A percentile compares a stretch with the other conserved stretches of the same genome.
phyloP scores from a whole-genome alignment of 2,113 vertebrate species.

The Oryzias woworae region DNA sequence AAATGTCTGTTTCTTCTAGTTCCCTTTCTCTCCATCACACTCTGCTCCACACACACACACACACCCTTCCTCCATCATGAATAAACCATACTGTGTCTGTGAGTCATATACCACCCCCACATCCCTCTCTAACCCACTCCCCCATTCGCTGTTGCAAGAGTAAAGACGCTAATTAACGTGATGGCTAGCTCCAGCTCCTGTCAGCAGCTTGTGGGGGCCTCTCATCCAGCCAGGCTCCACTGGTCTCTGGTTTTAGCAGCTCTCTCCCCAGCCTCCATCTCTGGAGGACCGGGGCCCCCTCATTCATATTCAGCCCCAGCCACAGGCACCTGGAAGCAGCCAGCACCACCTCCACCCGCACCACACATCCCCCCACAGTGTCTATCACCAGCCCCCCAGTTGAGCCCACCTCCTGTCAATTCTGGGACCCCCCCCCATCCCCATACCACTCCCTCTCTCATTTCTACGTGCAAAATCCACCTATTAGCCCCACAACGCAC shows the following conservation, averaged over 20 bases:
- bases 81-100: constrained; percentile 79
- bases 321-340: constrained; percentile 73
- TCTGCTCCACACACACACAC: constrained; percentile 57
- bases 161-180: constrained; percentile 79
- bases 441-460: constrained; percentile 24
- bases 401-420: constrained; percentile 56
- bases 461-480: constrained; percentile 28
- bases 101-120: constrained; percentile 76
- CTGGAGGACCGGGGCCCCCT: constrained; percentile 73
- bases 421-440: constrained; percentile 28
- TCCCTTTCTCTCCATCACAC: constrained; percentile 34
- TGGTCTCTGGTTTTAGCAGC: constrained; percentile 69
- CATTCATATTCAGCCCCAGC: constrained; percentile 77
- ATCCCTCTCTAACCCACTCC: constrained; percentile 72
- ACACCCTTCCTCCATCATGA: constrained; percentile 77
- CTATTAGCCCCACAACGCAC: constrained; percentile 17
- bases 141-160: constrained; percentile 70
- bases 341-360: constrained; percentile 53
- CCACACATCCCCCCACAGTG: constrained; percentile 57
- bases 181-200: constrained; percentile 77
- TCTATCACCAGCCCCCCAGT: constrained; percentile 62
- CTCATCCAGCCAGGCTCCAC: constrained; percentile 69
- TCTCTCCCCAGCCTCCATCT: constrained; percentile 70
- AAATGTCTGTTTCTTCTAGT: constrained; percentile 58
- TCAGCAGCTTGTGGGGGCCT: constrained; percentile 77